Percentiles rank a stretch among this genome's conserved stretches.
Conservation (phyloP, 2,797 vertebrate species). For the Pseudotriccus pelzelni region DNA sequence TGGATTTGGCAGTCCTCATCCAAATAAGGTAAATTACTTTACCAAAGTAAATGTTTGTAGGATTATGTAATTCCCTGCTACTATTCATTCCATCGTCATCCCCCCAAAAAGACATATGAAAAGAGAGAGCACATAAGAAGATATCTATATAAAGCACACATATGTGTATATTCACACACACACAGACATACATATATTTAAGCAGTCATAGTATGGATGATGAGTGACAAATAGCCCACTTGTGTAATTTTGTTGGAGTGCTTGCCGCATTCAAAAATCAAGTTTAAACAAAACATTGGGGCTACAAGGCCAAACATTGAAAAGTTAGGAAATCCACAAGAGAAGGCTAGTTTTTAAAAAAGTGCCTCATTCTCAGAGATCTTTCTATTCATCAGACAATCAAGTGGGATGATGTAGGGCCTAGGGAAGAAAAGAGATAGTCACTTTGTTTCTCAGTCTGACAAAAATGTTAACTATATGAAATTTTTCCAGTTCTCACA, state of each 20-base stretch:
- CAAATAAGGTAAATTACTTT: slow-evolving; percentile 36
- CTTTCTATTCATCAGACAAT: background rate
- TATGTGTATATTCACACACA: background rate
- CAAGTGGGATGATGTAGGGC: background rate
- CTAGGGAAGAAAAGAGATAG: background rate
- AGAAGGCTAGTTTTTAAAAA: background rate
- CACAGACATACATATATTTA: background rate
- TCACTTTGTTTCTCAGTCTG: slow-evolving; percentile 27
- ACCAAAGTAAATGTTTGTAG: background rate
- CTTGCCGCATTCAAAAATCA: background rate
- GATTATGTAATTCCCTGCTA: background rate
- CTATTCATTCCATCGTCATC: background rate
- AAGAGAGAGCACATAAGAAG: background rate
- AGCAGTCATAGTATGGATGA: background rate
- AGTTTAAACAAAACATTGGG: background rate
- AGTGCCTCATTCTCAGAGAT: background rate
- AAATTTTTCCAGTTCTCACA: background rate
- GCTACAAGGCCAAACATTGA: background rate
- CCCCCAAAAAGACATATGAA: background rate
- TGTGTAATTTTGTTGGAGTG: background rate
- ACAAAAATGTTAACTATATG: slow-evolving; percentile 18
- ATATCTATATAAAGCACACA: background rate
- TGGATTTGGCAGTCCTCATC: slow-evolving; percentile 5
- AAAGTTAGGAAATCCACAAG: background rate
- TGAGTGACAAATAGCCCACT: background rate